Percentiles rank a stretch among this genome's conserved stretches.
phyloP scores from a whole-genome alignment of 23 tunicate species.

The Oikopleura vanhoeffeni region DNA sequence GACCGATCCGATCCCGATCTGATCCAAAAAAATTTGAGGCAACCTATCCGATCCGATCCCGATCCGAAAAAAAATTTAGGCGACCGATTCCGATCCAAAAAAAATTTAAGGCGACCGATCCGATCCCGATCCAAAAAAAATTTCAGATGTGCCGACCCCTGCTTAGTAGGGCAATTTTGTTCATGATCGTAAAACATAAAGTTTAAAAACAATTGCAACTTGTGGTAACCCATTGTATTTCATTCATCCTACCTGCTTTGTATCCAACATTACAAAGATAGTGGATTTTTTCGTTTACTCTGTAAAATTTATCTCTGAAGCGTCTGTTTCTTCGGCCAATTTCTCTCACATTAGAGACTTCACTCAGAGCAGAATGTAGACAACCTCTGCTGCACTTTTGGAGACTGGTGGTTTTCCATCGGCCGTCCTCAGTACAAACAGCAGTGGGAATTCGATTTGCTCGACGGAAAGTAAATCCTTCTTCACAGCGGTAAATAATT shows the following conservation, averaged over 20 bases:
- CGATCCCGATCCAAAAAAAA: no score
- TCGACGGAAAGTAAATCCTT: neutral
- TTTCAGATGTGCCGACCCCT: no score
- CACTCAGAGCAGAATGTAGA: neutral
- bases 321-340: neutral
- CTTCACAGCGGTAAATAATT: neutral
- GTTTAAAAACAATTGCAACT: no score
- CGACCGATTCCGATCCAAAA: no score
- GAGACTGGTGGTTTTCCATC: neutral
- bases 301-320: neutral
- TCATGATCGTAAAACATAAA: no score
- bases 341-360: neutral
- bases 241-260: neutral
- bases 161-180: no score
- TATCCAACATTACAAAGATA: neutral
- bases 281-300: neutral
- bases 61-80: no score
- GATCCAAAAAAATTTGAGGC: no score
- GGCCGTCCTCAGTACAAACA: neutral
- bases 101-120: no score
- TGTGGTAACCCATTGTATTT: no score
- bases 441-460: neutral
- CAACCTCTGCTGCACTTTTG: neutral
- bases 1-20: no score
- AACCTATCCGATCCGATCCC: no score